These are phyloP conservation scores for Chelon auratus DNA, from an alignment of 2,797 vertebrate species.

Conservation along the genomic window DNA sequence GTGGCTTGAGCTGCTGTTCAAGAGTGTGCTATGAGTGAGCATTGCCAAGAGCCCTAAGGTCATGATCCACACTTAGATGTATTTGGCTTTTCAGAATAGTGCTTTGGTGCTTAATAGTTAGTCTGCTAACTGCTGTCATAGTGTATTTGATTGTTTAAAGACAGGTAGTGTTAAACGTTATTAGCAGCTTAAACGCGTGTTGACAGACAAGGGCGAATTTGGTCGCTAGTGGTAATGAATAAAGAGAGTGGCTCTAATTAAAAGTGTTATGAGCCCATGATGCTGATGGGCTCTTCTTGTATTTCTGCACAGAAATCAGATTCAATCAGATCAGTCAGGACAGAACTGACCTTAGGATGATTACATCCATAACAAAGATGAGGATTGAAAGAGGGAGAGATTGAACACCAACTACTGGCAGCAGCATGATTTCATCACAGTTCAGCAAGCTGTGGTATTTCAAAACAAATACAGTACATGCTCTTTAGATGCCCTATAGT, in stretches of 20 bases:
- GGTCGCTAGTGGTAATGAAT: neutral
- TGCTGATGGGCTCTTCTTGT: neutral
- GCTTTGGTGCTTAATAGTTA: slow-evolving; percentile 2
- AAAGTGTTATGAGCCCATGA: neutral
- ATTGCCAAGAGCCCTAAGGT: slow-evolving; percentile 14
- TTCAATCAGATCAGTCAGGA: neutral
- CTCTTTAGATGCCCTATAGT: neutral
- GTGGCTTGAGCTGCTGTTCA: neutral
- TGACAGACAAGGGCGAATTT: neutral
- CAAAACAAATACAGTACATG: neutral
- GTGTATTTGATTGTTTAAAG: neutral
- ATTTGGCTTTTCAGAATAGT: neutral
- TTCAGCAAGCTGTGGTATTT: neutral
- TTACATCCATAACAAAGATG: neutral
- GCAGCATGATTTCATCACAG: neutral
- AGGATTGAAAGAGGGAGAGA: neutral
- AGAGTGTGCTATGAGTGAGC: neutral
- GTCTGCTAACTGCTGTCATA: slow-evolving; percentile 8
- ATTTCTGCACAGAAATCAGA: too few species aligned
- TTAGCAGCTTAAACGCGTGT: slow-evolving; percentile 15
- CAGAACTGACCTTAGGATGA: neutral
- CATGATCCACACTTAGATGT: slow-evolving; percentile 6
- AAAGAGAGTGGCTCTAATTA: neutral
- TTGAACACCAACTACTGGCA: neutral
- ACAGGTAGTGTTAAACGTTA: neutral